phyloP scores from a whole-genome alignment of 2,113 vertebrate genomes.

The Lepisosteus oculatus region DNA sequence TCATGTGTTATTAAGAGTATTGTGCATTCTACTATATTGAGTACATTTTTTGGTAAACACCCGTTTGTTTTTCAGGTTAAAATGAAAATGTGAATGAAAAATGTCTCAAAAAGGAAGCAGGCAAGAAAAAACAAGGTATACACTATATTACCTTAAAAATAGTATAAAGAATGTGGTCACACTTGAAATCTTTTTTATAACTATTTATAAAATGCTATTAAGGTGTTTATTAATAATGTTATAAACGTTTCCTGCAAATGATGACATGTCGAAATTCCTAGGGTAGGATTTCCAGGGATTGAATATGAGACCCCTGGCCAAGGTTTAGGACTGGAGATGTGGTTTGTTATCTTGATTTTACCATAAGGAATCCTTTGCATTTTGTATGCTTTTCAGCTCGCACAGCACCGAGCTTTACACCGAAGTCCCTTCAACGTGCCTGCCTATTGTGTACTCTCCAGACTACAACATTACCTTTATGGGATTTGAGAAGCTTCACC shows the following conservation, averaged over 20 bases:
- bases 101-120: constrained; percentile 59
- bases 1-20: not conserved
- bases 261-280: too few relatives aligned
- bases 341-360: too few relatives aligned
- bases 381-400: constrained; percentile 55
- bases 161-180: too few relatives aligned
- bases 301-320: too few relatives aligned
- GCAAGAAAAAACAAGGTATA: constrained; percentile 47
- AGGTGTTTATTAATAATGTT: too few relatives aligned
- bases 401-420: constrained; percentile 76
- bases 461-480: constrained; percentile 95
- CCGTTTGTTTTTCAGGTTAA: constrained; percentile 36
- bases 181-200: too few relatives aligned
- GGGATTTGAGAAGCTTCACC: constrained; percentile 93
- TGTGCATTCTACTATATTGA: not conserved
- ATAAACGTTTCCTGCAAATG: too few relatives aligned
- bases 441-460: constrained; percentile 89
- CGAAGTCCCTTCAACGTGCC: constrained; percentile 59
- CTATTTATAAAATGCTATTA: too few relatives aligned
- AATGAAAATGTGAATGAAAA: constrained; percentile 43
- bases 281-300: too few relatives aligned
- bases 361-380: not conserved
- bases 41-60: too few relatives aligned
- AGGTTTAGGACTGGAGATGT: too few relatives aligned
- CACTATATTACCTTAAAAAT: not conserved